A percentile compares a stretch with the other conserved stretches of the same genome.
Evolutionary conservation across 2,888 invertebrate species (phyloP).

Genomic region (Chrysolina americana): DNA sequence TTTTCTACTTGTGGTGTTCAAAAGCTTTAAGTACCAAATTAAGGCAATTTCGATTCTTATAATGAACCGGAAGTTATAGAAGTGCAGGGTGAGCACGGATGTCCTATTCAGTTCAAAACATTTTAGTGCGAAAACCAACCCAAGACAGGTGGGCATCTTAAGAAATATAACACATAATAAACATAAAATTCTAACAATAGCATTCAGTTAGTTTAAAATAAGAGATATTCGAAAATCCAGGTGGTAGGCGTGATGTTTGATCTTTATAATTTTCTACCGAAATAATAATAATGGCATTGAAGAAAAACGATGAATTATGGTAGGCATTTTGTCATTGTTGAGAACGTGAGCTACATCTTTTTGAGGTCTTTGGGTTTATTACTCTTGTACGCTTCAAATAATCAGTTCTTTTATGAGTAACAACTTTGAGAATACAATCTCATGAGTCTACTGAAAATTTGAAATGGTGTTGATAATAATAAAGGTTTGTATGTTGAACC

Average conservation of each 20-base stretch:
- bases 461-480: too few relatives aligned
- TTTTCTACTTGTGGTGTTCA: constrained; percentile 57
- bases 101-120: constrained; percentile 43
- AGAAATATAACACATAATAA: constrained; percentile 56
- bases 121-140: constrained; percentile 57
- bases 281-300: constrained; percentile 50
- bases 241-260: constrained; percentile 66
- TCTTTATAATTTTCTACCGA: constrained; percentile 49
- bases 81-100: constrained; percentile 52
- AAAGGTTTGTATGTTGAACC: too few relatives aligned
- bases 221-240: constrained; percentile 62
- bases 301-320: constrained; percentile 37
- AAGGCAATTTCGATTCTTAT: constrained; percentile 57
- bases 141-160: constrained; percentile 61
- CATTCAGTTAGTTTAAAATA: constrained; percentile 48
- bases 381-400: background rate
- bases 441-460: too few relatives aligned
- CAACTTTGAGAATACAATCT: too few relatives aligned
- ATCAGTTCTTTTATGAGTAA: too few relatives aligned
- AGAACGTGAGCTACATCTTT: constrained; percentile 50
- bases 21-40: constrained; percentile 60
- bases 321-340: constrained; percentile 29
- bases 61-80: constrained; percentile 58
- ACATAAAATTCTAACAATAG: constrained; percentile 51
- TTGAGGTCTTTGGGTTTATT: constrained; percentile 47